Conservation (phyloP, 1,140 invertebrate genomes). For the Psix sp. region DNA sequence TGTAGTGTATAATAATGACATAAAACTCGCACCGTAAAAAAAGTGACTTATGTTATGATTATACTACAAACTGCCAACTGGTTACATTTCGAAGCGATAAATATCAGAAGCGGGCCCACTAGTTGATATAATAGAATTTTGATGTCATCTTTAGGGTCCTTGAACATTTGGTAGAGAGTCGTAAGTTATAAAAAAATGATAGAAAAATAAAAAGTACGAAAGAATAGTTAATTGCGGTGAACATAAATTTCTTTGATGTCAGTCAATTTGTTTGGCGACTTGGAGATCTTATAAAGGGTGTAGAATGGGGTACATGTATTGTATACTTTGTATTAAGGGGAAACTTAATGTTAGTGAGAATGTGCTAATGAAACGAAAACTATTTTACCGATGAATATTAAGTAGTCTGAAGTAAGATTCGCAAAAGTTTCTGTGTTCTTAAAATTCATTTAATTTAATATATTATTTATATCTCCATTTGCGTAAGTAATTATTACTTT, state of each 20-base stretch:
- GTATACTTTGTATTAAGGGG: slow-evolving; percentile 24
- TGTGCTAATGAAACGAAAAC: not conserved
- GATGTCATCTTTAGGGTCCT: slow-evolving; percentile 48
- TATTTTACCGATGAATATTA: too few relatives aligned
- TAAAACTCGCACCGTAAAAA: slow-evolving; percentile 35
- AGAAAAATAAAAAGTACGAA: slow-evolving; percentile 52
- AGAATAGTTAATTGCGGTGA: slow-evolving; percentile 65
- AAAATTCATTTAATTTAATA: too few relatives aligned
- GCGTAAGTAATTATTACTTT: too few relatives aligned
- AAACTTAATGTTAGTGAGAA: slow-evolving; percentile 22
- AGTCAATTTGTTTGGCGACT: slow-evolving; percentile 65
- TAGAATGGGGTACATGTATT: slow-evolving; percentile 30
- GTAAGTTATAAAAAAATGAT: slow-evolving; percentile 30
- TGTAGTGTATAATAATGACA: too few relatives aligned
- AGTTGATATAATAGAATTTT: slow-evolving; percentile 44
- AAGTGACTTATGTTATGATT: slow-evolving; percentile 52
- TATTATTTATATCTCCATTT: too few relatives aligned
- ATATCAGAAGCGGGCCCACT: slow-evolving; percentile 48
- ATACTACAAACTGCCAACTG: slow-evolving; percentile 55
- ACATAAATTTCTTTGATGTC: slow-evolving; percentile 73
- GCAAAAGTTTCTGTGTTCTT: too few relatives aligned
- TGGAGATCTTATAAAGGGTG: slow-evolving; percentile 61
- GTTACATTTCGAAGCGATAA: slow-evolving; percentile 52
- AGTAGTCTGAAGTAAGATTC: too few relatives aligned
- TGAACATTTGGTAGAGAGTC: slow-evolving; percentile 36